Base-by-base conservation (phyloP, 2,888 invertebrate genomes). In the Leptothorax acervorum region DNA sequence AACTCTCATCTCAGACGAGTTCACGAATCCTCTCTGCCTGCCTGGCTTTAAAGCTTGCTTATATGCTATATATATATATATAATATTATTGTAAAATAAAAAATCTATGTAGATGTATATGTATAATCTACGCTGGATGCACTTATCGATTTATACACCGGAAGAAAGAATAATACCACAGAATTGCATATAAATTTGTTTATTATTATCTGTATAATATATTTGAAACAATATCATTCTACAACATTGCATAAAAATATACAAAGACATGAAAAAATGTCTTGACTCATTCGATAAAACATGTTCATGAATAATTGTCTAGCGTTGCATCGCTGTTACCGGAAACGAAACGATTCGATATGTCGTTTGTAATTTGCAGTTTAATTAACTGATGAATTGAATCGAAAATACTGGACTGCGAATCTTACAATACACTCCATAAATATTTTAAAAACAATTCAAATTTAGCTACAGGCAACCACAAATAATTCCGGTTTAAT, bases 211-310 rank as follows among this genome's bases (percentile, higher is more conserved):
- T 94, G 93, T 94, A 94, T 94, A 94, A 94, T 94, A 94, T 94
- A 94, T 94, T 94, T 94, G 93, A 94, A 95, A 95, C 94, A 94
- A 95, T 95, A 94, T 94, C 92, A 94, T 94, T 94, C 94, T 95
- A 95, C 94, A 95, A 95, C 94, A 94, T 94, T 94, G 94, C 94
- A 95, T 95, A 95, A 94, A 94, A 95, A 95, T 95, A 94, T 94
- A 95, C 94, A 94, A 94, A 95, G 94, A 95, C 94, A 94, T 94
- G 94, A 94, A 94, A 94, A 94, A 94, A 94, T 94, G 94, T 94
- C 94, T 94, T 93, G 94, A 94, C 94, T 94, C 93, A 92, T 94
- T 93, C 92, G 92, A 93, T 94, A 94, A 94, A 94, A 94, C 93
- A 93, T 93, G 93, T 93, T 94, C 91, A 91, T 93, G 93, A 93